Percentiles rank a stretch among this genome's conserved stretches.
Conservation (phyloP, 2,797 vertebrate genomes). For the Gobionotothen gibberifrons region DNA sequence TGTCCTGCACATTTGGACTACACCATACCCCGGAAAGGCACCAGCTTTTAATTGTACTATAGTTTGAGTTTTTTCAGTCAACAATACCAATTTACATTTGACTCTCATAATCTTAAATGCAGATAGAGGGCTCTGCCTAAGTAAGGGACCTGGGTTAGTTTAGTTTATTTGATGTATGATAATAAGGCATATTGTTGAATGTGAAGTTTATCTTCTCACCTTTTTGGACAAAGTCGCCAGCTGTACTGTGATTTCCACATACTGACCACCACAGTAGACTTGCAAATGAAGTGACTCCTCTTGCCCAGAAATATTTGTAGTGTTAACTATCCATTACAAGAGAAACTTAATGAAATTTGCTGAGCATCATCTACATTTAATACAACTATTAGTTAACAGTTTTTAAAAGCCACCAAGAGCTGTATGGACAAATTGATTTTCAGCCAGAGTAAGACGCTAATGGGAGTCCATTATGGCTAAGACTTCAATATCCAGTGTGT, state of each 20-base stretch:
- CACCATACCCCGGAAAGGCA: neutral
- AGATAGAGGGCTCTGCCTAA: neutral
- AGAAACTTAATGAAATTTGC: neutral
- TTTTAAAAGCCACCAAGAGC: neutral
- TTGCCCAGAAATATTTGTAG: neutral
- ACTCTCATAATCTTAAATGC: neutral
- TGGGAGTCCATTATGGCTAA: constrained; percentile 20
- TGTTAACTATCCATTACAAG: neutral
- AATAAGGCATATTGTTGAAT: neutral
- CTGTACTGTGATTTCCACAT: neutral
- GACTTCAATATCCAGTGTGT: constrained; percentile 22
- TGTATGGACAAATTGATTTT: constrained; percentile 11
- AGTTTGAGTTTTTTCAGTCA: neutral
- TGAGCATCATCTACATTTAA: neutral
- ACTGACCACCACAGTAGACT: neutral
- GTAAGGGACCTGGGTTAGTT: neutral
- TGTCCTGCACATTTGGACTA: neutral
- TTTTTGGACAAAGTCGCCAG: neutral
- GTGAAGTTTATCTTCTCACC: neutral
- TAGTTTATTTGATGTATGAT: neutral
- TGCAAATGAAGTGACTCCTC: neutral
- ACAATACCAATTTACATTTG: neutral
- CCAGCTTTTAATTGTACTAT: neutral
- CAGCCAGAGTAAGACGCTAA: constrained; percentile 21
- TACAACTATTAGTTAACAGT: neutral